A percentile compares a stretch with the other conserved stretches of the same genome.
These are phyloP conservation scores for Myotis vivesi DNA, from an alignment of 2,797 vertebrate genomes.

Conservation along the genomic window DNA sequence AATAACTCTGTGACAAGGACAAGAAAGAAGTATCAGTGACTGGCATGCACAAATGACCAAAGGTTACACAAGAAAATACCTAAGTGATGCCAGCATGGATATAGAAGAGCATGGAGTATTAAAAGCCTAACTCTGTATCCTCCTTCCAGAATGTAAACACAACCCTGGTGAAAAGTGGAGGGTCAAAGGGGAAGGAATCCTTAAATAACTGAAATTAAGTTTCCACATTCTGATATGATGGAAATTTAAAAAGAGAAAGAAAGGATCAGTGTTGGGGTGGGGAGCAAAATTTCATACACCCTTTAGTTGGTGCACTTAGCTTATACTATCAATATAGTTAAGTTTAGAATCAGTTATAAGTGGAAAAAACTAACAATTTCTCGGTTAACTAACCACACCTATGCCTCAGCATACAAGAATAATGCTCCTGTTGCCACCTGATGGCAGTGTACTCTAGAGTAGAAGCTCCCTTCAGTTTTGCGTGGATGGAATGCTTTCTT, in stretches of 20 bases:
- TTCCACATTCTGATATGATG: neutral
- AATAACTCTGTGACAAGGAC: neutral
- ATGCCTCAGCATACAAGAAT: neutral
- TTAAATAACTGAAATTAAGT: neutral
- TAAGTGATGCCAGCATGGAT: neutral
- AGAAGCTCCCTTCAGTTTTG: neutral
- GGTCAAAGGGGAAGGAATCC: neutral
- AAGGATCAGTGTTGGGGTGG: neutral
- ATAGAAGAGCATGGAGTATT: neutral
- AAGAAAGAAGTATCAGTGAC: neutral
- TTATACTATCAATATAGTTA: neutral
- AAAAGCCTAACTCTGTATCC: neutral
- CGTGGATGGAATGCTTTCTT: neutral
- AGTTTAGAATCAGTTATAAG: neutral
- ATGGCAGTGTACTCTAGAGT: constrained; percentile 24
- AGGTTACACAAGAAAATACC: neutral
- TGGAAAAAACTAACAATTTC: neutral
- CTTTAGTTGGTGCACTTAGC: neutral
- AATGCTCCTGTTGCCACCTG: constrained; percentile 37
- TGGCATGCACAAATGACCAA: neutral
- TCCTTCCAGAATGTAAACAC: neutral
- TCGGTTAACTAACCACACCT: neutral
- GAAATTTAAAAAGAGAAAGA: neutral
- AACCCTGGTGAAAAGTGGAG: neutral
- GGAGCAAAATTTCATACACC: neutral